phyloP scores from a whole-genome alignment of 64 coral and sea anemone genomes.

The Montipora sp. region DNA sequence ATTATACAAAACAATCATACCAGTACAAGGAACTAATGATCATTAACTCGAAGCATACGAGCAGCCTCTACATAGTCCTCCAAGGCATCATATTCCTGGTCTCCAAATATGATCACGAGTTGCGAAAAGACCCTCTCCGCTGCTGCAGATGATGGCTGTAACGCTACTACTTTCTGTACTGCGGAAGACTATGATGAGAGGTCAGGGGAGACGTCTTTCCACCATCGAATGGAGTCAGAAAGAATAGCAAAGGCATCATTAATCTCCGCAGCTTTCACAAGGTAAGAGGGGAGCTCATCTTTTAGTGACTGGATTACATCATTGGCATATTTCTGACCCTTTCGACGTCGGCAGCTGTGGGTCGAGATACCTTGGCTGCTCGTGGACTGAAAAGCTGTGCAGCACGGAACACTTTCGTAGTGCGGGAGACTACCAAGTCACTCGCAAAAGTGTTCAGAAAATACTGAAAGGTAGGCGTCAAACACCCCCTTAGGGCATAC shows the following conservation, averaged over 20 bases:
- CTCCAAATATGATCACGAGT: conserved; percentile 14
- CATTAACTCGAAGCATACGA: conserved; percentile 8
- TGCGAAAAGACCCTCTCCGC: conserved; percentile 26
- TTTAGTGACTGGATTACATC: conserved; percentile 1
- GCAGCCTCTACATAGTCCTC: conserved; percentile 14
- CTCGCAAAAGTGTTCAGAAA: too few species aligned
- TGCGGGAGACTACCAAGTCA: neutral
- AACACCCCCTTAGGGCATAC: too few species aligned
- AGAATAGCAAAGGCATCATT: conserved; percentile 45
- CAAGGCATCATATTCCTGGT: conserved; percentile 8
- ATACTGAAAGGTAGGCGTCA: too few species aligned
- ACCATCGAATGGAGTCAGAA: conserved; percentile 34
- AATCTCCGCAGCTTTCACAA: conserved; percentile 52
- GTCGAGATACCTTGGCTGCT: conserved; percentile 33
- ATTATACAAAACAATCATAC: conserved; percentile 12
- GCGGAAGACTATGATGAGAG: conserved; percentile 40
- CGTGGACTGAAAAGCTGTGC: conserved; percentile 54
- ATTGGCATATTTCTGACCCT: conserved; percentile 46
- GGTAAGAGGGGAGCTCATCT: conserved; percentile 42
- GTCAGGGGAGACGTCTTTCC: conserved; percentile 4
- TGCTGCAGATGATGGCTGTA: conserved; percentile 16
- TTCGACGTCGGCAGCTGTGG: conserved; percentile 37
- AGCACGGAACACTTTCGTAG: conserved; percentile 48
- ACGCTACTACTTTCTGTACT: neutral
- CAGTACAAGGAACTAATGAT: neutral